Percentiles rank a stretch among this genome's conserved stretches.
Conservation (phyloP, 2,113 vertebrate genomes). For the Apus apus region DNA sequence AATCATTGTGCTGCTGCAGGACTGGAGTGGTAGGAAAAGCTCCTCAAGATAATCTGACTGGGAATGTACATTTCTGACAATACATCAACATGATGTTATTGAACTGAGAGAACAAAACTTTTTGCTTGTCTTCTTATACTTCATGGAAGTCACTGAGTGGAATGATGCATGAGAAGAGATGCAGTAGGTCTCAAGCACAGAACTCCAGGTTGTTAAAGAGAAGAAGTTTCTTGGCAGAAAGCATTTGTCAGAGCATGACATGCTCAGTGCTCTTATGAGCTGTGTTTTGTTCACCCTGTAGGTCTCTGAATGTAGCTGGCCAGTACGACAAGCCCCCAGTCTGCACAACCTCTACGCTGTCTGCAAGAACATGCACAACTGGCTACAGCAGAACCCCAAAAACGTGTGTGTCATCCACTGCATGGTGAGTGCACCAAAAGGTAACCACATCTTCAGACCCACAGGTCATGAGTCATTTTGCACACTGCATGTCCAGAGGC, state of each 20-base stretch:
- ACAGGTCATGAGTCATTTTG: background rate
- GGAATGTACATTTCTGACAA: background rate
- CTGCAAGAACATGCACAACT: conserved; percentile 99
- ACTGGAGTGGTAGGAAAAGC: background rate
- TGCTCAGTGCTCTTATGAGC: background rate
- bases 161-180: background rate
- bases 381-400: conserved; percentile 98
- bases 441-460: background rate
- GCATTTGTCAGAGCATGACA: background rate
- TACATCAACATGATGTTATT: background rate
- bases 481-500: accelerated
- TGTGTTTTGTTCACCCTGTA: conserved; percentile 34
- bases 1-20: accelerated
- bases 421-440: conserved; percentile 84
- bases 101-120: background rate
- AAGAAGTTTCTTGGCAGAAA: background rate
- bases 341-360: conserved; percentile 98
- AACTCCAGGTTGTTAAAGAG: background rate
- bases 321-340: conserved; percentile 91
- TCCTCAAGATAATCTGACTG: background rate
- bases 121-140: background rate
- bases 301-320: conserved; percentile 99
- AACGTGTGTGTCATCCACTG: conserved; percentile 99
- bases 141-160: background rate
- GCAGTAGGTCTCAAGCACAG: background rate